These are phyloP conservation scores for Scleropages formosus DNA, from an alignment of 2,797 vertebrate species.

Conservation along the genomic window DNA sequence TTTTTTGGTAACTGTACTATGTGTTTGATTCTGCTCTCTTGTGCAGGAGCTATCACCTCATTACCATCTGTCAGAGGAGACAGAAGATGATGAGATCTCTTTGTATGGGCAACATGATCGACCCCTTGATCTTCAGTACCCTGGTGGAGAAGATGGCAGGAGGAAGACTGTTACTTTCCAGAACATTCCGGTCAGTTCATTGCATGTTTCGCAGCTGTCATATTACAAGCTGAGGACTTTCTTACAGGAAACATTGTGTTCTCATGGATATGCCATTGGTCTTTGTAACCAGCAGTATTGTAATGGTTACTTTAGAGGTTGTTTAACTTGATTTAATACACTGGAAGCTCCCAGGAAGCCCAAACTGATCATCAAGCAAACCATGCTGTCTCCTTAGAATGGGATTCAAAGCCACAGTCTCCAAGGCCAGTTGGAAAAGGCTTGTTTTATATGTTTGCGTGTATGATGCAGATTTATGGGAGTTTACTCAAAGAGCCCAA, in stretches of 20 bases:
- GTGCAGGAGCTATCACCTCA: constrained; percentile 39
- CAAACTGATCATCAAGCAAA: neutral
- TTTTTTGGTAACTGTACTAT: too few species aligned
- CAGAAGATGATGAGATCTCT: constrained; percentile 48
- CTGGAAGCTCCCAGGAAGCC: neutral
- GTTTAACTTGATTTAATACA: neutral
- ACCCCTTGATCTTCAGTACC: constrained; percentile 62
- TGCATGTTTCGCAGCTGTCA: neutral
- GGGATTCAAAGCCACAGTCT: neutral
- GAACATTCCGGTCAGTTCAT: constrained; percentile 35
- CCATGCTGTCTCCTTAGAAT: neutral
- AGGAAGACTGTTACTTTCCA: constrained; percentile 42
- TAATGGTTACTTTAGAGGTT: neutral
- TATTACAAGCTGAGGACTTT: neutral
- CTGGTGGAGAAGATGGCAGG: constrained; percentile 21
- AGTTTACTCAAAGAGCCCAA: constrained; percentile 28
- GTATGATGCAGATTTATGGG: constrained; percentile 56
- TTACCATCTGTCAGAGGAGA: constrained; percentile 17
- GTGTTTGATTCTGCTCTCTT: neutral
- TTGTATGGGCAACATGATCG: constrained; percentile 59
- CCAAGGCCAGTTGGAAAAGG: neutral
- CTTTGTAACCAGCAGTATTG: neutral
- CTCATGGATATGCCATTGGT: neutral
- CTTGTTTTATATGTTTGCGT: neutral
- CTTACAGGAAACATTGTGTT: neutral